These are phyloP conservation scores for Rhinoptilus africanus DNA, from an alignment of 2,113 vertebrate species.

Conservation along the genomic window DNA sequence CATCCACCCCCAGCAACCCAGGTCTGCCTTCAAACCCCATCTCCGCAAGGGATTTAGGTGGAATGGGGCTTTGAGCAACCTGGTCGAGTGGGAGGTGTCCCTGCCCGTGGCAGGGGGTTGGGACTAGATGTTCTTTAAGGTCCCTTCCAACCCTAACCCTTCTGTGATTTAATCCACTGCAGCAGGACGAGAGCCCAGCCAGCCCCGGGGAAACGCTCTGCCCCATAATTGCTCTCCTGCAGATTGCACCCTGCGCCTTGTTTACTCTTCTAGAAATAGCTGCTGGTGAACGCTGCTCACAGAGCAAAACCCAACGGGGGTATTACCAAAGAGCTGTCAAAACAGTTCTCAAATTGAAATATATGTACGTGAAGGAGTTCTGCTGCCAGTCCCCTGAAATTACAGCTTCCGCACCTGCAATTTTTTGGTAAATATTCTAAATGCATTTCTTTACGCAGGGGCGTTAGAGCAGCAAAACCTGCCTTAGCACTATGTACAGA, in stretches of 20 bases:
- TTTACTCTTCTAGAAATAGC: not conserved
- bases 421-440: not conserved
- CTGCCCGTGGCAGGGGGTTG: not conserved
- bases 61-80: not conserved
- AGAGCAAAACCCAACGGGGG: not conserved
- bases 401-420: constrained; percentile 35
- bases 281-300: not conserved
- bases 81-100: not conserved
- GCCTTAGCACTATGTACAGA: not conserved
- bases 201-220: not conserved
- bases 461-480: not conserved
- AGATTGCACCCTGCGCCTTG: not conserved
- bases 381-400: constrained; percentile 24
- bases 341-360: not conserved
- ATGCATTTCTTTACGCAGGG: not conserved
- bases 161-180: not conserved
- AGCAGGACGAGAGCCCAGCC: not conserved
- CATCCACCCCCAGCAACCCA: not conserved
- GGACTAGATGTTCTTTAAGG: not conserved
- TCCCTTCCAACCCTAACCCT: not conserved
- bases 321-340: not conserved
- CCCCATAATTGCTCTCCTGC: not conserved
- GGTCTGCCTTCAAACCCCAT: not conserved
- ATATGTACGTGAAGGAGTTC: not conserved
- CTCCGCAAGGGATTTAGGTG: not conserved